Evolutionary conservation across 1,140 invertebrate genomes (phyloP).

Genomic region (Oedothorax gibbosus): DNA sequence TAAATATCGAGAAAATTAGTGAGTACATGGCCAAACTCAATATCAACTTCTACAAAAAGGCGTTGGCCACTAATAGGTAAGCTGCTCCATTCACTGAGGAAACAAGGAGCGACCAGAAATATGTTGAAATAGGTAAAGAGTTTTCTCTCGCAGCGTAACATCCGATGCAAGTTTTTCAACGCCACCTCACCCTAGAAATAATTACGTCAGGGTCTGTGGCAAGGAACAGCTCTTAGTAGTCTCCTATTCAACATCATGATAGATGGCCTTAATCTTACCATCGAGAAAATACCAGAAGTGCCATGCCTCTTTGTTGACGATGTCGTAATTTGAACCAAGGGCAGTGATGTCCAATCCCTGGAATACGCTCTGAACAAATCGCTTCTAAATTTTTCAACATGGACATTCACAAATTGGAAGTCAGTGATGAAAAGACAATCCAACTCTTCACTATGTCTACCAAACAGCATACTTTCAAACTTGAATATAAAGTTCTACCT

Average conservation of each 20-base stretch:
- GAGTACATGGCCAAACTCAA: too few species aligned
- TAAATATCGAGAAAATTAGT: too few species aligned
- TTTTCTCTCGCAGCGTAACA: conserved; percentile 3
- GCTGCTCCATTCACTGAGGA: background rate
- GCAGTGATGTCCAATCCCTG: background rate
- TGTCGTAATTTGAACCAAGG: background rate
- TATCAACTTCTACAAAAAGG: too few species aligned
- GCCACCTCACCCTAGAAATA: conserved; percentile 1
- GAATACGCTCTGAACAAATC: background rate
- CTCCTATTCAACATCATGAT: background rate
- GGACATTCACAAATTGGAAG: too few species aligned
- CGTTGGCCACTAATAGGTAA: too few species aligned
- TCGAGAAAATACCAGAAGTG: background rate
- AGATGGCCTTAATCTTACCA: background rate
- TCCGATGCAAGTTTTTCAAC: background rate
- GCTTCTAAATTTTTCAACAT: background rate
- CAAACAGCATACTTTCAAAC: background rate
- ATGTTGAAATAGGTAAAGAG: background rate
- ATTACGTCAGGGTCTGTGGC: background rate
- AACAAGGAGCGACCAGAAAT: background rate
- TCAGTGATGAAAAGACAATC: too few species aligned
- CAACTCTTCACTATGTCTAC: too few species aligned
- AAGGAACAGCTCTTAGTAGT: background rate
- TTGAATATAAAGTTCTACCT: background rate
- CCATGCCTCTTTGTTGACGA: background rate